Conservation (phyloP, 1,140 invertebrate species). For the Papilio helenus region DNA sequence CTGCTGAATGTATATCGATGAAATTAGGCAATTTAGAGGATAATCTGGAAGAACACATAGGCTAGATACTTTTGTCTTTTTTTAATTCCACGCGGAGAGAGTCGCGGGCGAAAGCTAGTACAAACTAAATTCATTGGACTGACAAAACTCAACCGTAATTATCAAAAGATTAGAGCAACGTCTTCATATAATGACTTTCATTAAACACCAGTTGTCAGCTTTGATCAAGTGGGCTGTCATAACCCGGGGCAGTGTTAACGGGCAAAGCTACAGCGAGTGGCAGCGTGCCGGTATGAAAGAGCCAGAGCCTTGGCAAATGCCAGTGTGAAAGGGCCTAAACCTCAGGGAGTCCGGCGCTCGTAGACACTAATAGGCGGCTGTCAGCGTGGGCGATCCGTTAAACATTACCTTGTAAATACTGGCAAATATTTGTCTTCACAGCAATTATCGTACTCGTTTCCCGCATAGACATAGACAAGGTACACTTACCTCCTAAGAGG, state of each 20-base stretch:
- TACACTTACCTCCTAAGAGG: constrained; percentile 4
- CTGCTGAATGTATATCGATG: too few species aligned
- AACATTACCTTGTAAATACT: constrained; percentile 71
- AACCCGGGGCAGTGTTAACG: constrained; percentile 46
- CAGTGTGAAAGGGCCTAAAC: constrained; percentile 50
- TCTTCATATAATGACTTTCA: constrained; percentile 22
- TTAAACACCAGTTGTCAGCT: constrained; percentile 35
- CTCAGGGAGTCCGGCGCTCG: constrained; percentile 58
- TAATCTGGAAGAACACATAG: too few species aligned
- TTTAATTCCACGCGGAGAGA: too few species aligned
- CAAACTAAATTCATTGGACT: not conserved
- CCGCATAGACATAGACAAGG: constrained; percentile 32
- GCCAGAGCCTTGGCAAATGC: constrained; percentile 53
- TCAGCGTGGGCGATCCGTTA: constrained; percentile 71
- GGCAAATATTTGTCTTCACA: constrained; percentile 79
- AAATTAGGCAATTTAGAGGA: too few species aligned
- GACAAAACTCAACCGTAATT: not conserved
- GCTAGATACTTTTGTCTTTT: too few species aligned
- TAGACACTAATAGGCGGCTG: constrained; percentile 64
- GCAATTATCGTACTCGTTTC: constrained; percentile 71
- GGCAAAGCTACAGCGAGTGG: constrained; percentile 54
- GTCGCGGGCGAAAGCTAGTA: too few species aligned
- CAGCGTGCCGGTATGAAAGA: constrained; percentile 47
- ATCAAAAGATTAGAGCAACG: constrained; percentile 1
- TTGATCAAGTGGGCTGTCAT: constrained; percentile 36